A percentile compares a stretch with the other conserved stretches of the same genome.
These are phyloP conservation scores for Arctia plantaginis DNA, from an alignment of 2,888 invertebrate species.

Conservation along the genomic window DNA sequence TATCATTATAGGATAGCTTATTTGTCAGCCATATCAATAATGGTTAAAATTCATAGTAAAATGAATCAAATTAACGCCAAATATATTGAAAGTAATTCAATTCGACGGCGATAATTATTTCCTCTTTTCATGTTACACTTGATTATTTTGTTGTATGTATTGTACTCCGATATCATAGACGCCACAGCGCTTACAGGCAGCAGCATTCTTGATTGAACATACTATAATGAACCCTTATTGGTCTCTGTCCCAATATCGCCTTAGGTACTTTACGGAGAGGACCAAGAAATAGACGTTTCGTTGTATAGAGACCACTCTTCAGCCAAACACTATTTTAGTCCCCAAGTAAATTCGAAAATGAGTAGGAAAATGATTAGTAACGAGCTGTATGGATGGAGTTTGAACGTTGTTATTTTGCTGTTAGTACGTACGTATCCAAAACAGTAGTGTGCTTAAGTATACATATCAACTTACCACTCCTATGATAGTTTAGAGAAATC, in stretches of 20 bases:
- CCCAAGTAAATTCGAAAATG: not conserved
- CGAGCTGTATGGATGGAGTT: not conserved
- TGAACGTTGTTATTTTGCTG: too few species aligned
- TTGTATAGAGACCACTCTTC: not conserved
- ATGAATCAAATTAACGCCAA: not conserved
- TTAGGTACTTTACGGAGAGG: not conserved
- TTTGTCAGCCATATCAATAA: not conserved
- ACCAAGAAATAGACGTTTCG: not conserved
- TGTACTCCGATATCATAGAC: too few species aligned
- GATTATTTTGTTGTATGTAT: not conserved
- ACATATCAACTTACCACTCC: not conserved
- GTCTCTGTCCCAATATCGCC: not conserved
- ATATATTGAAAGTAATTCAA: not conserved
- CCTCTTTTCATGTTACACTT: not conserved
- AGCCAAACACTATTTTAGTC: not conserved
- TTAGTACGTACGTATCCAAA: too few species aligned
- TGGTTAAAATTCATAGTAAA: not conserved
- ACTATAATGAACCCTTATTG: not conserved
- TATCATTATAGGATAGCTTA: not conserved
- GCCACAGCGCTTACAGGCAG: not conserved
- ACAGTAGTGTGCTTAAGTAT: not conserved
- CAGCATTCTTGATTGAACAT: not conserved
- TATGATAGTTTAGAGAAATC: not conserved
- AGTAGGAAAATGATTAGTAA: not conserved
- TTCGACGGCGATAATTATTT: not conserved